Percentiles rank a stretch among this genome's conserved stretches.
Conservation (phyloP, 2,797 vertebrate species). For the Apogon hyalosoma region DNA sequence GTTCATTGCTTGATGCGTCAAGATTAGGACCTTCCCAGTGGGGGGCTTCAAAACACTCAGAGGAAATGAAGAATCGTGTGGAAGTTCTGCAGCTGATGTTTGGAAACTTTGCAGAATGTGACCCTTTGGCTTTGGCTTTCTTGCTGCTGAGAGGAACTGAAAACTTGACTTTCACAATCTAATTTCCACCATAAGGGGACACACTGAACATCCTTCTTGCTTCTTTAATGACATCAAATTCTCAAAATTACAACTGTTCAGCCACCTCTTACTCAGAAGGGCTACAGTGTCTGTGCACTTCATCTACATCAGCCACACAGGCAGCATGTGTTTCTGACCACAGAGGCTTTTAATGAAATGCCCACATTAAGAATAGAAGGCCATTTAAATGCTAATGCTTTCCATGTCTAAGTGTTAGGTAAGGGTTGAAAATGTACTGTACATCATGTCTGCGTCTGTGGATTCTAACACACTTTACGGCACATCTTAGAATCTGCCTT, state of each 20-base stretch:
- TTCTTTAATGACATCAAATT: constrained; percentile 33
- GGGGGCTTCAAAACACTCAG: constrained; percentile 86
- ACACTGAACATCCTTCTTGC: background rate
- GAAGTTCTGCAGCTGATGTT: constrained; percentile 84
- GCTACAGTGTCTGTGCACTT: constrained; percentile 31
- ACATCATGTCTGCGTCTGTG: constrained; percentile 48
- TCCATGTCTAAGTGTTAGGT: constrained; percentile 54
- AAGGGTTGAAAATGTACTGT: constrained; percentile 50
- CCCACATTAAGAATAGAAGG: constrained; percentile 61
- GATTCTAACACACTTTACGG: constrained; percentile 37
- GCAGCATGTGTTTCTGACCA: constrained; percentile 74
- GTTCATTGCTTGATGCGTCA: constrained; percentile 85
- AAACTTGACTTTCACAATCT: constrained; percentile 52
- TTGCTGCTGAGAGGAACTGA: constrained; percentile 33
- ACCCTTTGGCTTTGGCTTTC: constrained; percentile 72
- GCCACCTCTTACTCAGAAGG: constrained; percentile 38
- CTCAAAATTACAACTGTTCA: constrained; percentile 21
- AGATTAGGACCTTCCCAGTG: constrained; percentile 86
- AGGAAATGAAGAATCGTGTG: constrained; percentile 81
- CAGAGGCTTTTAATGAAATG: constrained; percentile 72
- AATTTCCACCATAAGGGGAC: constrained; percentile 27
- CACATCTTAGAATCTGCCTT: constrained; percentile 30
- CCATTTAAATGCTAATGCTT: constrained; percentile 79
- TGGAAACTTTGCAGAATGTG: constrained; percentile 83
- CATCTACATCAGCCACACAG: constrained; percentile 59